Conservation (phyloP, 2,113 vertebrate genomes). For the Albula glossodonta region DNA sequence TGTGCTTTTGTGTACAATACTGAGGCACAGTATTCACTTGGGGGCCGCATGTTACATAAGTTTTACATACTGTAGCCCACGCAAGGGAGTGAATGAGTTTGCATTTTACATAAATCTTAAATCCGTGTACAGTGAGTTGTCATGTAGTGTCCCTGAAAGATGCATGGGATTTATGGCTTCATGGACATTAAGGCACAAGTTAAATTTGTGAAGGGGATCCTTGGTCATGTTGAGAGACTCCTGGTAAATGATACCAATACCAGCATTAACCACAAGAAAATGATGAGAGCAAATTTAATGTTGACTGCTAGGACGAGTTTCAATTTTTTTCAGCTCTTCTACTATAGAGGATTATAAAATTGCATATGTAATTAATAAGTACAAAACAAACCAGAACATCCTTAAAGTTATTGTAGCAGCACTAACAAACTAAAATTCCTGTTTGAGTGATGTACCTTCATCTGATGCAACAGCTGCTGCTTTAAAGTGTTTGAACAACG, state of each 20-base stretch:
- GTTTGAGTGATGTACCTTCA: neutral
- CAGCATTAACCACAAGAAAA: conserved; percentile 2
- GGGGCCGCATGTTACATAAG: neutral
- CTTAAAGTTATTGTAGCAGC: neutral
- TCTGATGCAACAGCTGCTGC: neutral
- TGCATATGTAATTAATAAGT: neutral
- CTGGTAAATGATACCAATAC: conserved; percentile 25
- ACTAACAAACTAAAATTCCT: neutral
- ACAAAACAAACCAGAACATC: neutral
- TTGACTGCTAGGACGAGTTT: conserved; percentile 31
- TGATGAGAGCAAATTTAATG: neutral
- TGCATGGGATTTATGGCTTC: conserved; percentile 38
- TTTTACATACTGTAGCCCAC: neutral
- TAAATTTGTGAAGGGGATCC: conserved; percentile 42
- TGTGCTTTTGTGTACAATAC: neutral
- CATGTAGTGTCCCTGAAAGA: conserved; percentile 38
- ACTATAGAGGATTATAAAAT: neutral
- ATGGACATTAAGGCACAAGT: conserved; percentile 35
- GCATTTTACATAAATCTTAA: conserved; percentile 9
- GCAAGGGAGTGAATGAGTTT: conserved; percentile 13
- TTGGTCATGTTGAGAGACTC: conserved; percentile 28
- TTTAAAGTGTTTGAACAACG: neutral
- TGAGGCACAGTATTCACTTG: neutral
- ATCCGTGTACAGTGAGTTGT: conserved; percentile 46
- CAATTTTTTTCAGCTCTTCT: conserved; percentile 25